Conservation (phyloP, 2,888 invertebrate species). For the Xestia ashworthii region DNA sequence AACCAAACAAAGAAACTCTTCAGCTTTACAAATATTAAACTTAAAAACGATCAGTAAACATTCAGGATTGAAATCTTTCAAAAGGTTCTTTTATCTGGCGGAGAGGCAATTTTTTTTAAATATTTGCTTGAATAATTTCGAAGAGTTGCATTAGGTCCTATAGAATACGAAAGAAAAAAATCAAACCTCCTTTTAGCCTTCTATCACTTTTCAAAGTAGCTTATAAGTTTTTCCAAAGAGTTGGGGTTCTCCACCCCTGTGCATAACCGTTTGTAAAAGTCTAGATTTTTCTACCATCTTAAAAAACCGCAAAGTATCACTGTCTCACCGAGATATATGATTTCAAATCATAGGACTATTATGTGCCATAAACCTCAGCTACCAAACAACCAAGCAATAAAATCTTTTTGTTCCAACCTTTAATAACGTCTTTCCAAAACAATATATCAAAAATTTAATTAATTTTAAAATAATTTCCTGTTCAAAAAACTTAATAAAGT, state of each 20-base stretch:
- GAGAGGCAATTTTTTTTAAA: not conserved
- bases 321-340: not conserved
- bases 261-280: not conserved
- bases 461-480: conserved; percentile 72
- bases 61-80: not conserved
- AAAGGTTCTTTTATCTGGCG: not conserved
- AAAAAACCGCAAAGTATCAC: not conserved
- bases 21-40: no score
- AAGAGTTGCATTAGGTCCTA: not conserved
- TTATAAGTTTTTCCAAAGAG: not conserved
- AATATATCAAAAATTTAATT: conserved; percentile 64
- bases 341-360: conserved; percentile 7
- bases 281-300: not conserved
- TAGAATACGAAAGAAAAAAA: not conserved
- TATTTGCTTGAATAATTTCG: no score
- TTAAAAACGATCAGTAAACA: not conserved
- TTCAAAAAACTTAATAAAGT: conserved; percentile 78
- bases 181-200: not conserved
- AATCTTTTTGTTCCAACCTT: conserved; percentile 36
- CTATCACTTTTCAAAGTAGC: not conserved
- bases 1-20: no score
- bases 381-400: conserved; percentile 8
- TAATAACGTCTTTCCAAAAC: conserved; percentile 45
- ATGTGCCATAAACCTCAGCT: conserved; percentile 13
- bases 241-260: not conserved